phyloP scores from a whole-genome alignment of 2,797 vertebrate species.

The Rhyacichthys aspro region DNA sequence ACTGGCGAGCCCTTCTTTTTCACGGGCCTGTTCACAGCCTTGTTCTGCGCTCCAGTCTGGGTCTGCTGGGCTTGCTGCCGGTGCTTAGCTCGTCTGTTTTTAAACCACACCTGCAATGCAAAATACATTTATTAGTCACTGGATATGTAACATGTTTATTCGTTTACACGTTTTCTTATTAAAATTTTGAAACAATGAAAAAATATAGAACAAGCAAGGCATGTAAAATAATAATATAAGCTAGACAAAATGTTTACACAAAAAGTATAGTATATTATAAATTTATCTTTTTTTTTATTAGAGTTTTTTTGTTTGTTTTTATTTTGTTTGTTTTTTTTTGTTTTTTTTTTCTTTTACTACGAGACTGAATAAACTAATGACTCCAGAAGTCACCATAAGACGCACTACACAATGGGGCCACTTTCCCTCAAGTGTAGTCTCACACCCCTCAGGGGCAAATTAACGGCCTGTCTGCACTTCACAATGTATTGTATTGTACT shows the following conservation, averaged over 20 bases:
- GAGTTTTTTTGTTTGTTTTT: too few species aligned
- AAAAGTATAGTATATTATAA: too few species aligned
- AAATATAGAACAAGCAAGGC: not conserved
- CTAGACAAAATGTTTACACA: too few species aligned
- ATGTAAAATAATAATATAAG: not conserved
- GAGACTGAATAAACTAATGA: not conserved
- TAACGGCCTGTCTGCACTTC: not conserved
- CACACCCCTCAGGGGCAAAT: not conserved
- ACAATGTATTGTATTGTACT: not conserved
- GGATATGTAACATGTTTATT: too few species aligned
- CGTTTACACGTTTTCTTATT: too few species aligned
- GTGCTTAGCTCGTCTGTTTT: conserved; percentile 94
- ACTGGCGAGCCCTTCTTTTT: conserved; percentile 93
- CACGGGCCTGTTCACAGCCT: conserved; percentile 83
- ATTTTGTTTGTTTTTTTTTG: too few species aligned
- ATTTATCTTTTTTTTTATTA: too few species aligned
- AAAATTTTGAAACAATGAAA: not conserved
- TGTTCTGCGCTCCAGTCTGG: conserved; percentile 89
- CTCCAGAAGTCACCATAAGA: not conserved
- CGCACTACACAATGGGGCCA: not conserved
- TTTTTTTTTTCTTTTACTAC: too few species aligned
- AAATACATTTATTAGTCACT: not conserved
- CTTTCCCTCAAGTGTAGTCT: not conserved
- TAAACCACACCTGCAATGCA: conserved; percentile 91
- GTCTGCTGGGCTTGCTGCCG: conserved; percentile 86